Evolutionary conservation across 2,113 vertebrate genomes (phyloP).

Genomic region (Athene noctua): DNA sequence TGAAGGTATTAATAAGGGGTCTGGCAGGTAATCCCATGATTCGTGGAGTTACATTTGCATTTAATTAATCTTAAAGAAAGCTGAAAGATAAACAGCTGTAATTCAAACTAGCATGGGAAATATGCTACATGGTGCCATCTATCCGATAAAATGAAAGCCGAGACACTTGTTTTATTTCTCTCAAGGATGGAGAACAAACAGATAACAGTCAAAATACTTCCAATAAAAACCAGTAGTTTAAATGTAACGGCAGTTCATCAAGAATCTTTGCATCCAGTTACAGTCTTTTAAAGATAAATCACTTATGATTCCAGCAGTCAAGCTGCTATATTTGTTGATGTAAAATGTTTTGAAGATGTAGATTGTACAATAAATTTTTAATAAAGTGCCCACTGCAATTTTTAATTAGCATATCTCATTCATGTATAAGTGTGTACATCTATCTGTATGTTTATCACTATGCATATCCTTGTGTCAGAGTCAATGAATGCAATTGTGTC

Average conservation of each 20-base stretch:
- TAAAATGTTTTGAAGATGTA: slow-evolving; percentile 75
- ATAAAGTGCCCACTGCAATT: slow-evolving; percentile 76
- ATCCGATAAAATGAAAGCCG: slow-evolving; percentile 75
- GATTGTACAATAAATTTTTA: slow-evolving; percentile 80
- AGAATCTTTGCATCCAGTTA: slow-evolving; percentile 69
- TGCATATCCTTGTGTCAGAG: slow-evolving; percentile 70
- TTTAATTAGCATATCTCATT: slow-evolving; percentile 79
- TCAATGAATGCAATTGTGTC: slow-evolving; percentile 76
- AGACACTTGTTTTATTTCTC: slow-evolving; percentile 74
- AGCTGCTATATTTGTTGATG: slow-evolving; percentile 72
- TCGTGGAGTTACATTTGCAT: slow-evolving; percentile 84
- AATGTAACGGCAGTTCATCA: slow-evolving; percentile 59
- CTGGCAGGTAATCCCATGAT: slow-evolving; percentile 87
- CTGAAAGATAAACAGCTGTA: slow-evolving; percentile 88
- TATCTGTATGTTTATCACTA: slow-evolving; percentile 72
- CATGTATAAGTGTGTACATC: slow-evolving; percentile 69
- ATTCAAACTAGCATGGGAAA: slow-evolving; percentile 79
- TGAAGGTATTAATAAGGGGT: slow-evolving; percentile 86
- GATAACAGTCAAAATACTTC: slow-evolving; percentile 70
- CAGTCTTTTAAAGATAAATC: slow-evolving; percentile 73
- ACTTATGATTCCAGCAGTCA: slow-evolving; percentile 67
- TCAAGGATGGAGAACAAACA: slow-evolving; percentile 68
- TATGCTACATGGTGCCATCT: slow-evolving; percentile 74
- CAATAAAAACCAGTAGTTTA: slow-evolving; percentile 67
- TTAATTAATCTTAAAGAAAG: slow-evolving; percentile 88